These are phyloP conservation scores for Sebastes oblongus DNA, from an alignment of 2,797 vertebrate species.

Conservation along the genomic window DNA sequence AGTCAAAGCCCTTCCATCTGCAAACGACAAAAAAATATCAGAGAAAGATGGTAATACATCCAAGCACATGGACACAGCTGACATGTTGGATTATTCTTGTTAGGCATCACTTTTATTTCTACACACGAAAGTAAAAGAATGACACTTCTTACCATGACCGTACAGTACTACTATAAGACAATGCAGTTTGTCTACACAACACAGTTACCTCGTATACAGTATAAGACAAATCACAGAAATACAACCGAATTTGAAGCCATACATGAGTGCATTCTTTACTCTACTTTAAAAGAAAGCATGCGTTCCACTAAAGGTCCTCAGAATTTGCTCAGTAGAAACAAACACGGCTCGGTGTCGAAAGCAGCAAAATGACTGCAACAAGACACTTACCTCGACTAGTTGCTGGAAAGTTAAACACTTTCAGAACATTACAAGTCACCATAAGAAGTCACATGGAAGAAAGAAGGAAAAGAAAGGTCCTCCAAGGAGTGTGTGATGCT, in stretches of 20 bases:
- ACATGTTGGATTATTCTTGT: background rate
- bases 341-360: background rate
- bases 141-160: background rate
- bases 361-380: background rate
- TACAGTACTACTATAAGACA: background rate
- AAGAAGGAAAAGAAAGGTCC: constrained; percentile 11
- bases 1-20: constrained; percentile 73
- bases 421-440: constrained; percentile 5
- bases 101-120: background rate
- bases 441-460: constrained; percentile 22
- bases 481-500: constrained; percentile 47
- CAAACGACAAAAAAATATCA: constrained; percentile 12
- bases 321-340: background rate
- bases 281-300: background rate
- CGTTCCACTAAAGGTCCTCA: background rate
- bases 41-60: background rate
- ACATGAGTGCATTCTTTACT: background rate
- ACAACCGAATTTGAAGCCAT: background rate
- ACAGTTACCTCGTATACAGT: background rate
- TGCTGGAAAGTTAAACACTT: background rate
- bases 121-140: background rate
- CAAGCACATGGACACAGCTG: background rate
- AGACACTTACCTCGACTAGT: constrained; percentile 56
- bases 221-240: background rate
- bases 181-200: background rate